Evolutionary conservation across 2,113 vertebrate species (phyloP), one percentile per base, ranked within the genome.

Genomic region (Malurus cyaneus): DNA sequence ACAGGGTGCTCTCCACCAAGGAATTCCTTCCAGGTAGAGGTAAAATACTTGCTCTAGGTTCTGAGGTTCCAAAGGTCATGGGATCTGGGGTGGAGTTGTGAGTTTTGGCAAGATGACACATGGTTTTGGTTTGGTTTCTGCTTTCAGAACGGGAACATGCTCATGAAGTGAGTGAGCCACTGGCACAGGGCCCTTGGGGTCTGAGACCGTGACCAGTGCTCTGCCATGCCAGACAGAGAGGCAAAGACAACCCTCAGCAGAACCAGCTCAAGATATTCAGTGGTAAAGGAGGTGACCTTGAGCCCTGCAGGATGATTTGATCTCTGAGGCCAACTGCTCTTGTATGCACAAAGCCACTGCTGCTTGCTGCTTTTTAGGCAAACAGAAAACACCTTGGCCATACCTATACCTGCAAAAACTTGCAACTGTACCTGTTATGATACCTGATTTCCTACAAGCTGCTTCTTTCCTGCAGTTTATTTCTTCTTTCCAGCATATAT

Each of bases 81-180:
- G 84, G 85, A 54, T 64, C 11, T 49, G 47, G 72, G 64, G 76
- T n/a, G 53, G 57, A 64, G 36, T 5, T 70, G 56, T 62, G 79
- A 78, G 60, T 86, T 73, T 82, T 95, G 92, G 89, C 81, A 80
- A 70, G 56, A 29, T 6, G 28, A 54, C n/a, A 42, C 16, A 3
- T 26, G 87, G 9, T 86, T 93, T 78, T 67, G 54, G 66, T 92
- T 83, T 95, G 80, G 64, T 88, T 92, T 92, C 70, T 82, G 42
- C 64, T 90, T 86, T 92, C 57, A 66, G 67, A 70, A 80, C 0
- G 10, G 73, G 81, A 89, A 60, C 74, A 47, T 49, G 81, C 64
- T 7, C 1, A 73, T 78, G 64, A 6, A 28, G 47, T 80, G 89
- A 28, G 47, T 80, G 89, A 94, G 62, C 78, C 54, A 11, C 3